Base-by-base conservation (phyloP, 1,140 invertebrate genomes). In the Philopotamus ludificatus region DNA sequence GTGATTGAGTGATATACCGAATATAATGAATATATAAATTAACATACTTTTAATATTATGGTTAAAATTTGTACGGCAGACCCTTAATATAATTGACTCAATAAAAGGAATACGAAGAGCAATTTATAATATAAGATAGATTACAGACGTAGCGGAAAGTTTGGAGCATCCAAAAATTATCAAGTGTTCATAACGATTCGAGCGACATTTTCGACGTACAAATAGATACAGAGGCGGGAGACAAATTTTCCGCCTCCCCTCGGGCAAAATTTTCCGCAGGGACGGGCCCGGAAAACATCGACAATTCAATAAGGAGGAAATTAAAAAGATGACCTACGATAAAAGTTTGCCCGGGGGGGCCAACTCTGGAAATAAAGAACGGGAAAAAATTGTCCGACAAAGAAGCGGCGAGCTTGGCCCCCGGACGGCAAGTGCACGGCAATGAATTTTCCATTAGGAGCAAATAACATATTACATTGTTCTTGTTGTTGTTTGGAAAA, bases 401-500 rank as follows among this genome's bases (percentile, higher is more conserved):
- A 51, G 21, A 50, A 39, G 26, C 20, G 60, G 20, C 50, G 39
- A 50, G 28, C 25, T 49, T 34, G 42, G 21, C n/a, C n/a, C n/a
- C 26, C 45, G 62, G 34, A 63, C 42, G 55, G 50, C 62, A 28
- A 63, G 21, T 20, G 34, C 28, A 47, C 18, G 21, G 54, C 62
- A 68, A 65, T 67, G 62, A 67, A 65, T 68, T 70, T 70, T 65
- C 62, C 69, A 67, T 70, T 67, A 70, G 55, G 50, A 50, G 39
- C 61, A 63, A 59, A 68, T 61, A 65, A 65, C 62, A 68, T 68
- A 68, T 68, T 68, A 68, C 62, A 64, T 49, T 60, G 62, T 68
- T 55, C 53, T 23, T 34, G 53, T 34, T 55, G 53, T 16, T 39
- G 62, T 54, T 44, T 23, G 26, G 51, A 1, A 42, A 58, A 63